Base-by-base conservation (phyloP, 2,888 invertebrate species). In the Tipula lateralis region DNA sequence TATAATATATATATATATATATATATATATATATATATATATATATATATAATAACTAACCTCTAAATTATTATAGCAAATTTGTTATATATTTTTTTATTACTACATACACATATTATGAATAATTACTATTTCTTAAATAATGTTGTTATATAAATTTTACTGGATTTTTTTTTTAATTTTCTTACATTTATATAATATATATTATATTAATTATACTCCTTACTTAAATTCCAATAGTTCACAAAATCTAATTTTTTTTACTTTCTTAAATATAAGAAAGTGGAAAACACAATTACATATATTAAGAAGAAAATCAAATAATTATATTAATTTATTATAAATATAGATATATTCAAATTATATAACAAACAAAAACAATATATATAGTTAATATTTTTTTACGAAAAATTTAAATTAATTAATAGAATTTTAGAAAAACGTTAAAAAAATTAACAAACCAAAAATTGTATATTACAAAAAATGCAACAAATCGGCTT, bases 41-140 rank as follows among this genome's bases (percentile, higher is more conserved):
- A 6, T 66, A 66, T 66, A 24, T 66, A 66, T 66, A 66, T 9
- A 66, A 39, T 9, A 66, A 66, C 66, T 19, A 66, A 66, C 24
- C 66, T 66, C 9, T 66, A 66, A 66, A 66, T 66, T 66, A 66
- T 66, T n/a, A 24, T 66, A 66, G 66, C 19, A 66, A 66, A 66
- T 66, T 66, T 66, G 66, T 66, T 24, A 66, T 66, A 66, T 66
- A 66, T 66, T 66, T 66, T 66, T 66, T 66, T 66, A 66, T 66
- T 66, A 24, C 24, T 66, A 66, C 50, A 50, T 66, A 7, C 66
- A 66, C 24, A 16, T 44, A 16, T 36, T n/a, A n/a, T n/a, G n/a
- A 16, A 16, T 16, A 16, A 66, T 66, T 66, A 66, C 9, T 66
- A 66, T 24, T 66, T 24, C 66, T 19, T 24, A 66, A 50, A 66